Evolutionary conservation across 2,113 vertebrate species (phyloP), one percentile per base, ranked within the genome.

Genomic region (Charina bottae): DNA sequence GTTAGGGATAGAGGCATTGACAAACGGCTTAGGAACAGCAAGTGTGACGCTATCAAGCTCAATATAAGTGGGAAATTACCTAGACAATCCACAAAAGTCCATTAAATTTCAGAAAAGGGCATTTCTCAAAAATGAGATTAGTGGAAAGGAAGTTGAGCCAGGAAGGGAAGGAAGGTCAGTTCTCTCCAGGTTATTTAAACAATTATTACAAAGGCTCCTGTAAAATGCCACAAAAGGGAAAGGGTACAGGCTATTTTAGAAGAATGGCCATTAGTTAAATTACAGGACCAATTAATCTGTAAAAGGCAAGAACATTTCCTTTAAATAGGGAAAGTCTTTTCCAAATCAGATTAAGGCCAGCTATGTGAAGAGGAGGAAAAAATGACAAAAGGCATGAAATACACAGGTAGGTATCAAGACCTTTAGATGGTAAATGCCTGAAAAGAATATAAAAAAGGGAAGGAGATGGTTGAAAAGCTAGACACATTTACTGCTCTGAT

Each of bases 1-100:
- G 83, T 85, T 85, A 62, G 26, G 37, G n/a, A 90, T 33, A 21
- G 54, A 90, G 59, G 33, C 37, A 84, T 49, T 85, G 59, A 62
- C 83, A 90, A 60, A 54, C 59, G 9, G 59, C 46, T 91, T 68
- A 24, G 2, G 26, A 85, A 62, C 21, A 3, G 23, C 54, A 21
- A 37, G 19, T 62, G 2, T 23, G 24, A 46, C 15, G 17, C 7
- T 26, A 46, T 46, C 37, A 49, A n/a, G 53, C 21, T 55, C 21
- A 24, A 55, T n/a, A 60, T 91, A 62, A 86, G 46, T 68, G 83
- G 83, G 28, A 86, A 91, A 86, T 64, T 64, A 54, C 58, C 17
- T 85, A 68, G 59, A 55, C 62, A 68, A 37, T 90, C 56, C 49
- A 64, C 7, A 9, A 33, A 53, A 42, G 56, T 60, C 90, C 42